Conservation (phyloP, 1,140 invertebrate species). For the Probaryconus sp. region DNA sequence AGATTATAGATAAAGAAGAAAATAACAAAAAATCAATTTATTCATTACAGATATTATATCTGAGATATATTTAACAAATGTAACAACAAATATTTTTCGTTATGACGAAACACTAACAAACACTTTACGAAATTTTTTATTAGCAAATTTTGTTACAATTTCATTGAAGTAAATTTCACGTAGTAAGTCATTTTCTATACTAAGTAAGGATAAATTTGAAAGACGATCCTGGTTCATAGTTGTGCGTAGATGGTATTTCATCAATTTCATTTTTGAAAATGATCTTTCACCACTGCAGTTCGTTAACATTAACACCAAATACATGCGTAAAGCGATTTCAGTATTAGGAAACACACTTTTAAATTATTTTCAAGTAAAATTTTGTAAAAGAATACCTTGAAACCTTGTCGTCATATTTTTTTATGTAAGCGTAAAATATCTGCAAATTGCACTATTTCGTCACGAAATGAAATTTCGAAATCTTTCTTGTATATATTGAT, state of each 20-base stretch:
- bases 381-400: neutral
- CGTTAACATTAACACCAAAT: slow-evolving; percentile 6
- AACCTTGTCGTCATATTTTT: neutral
- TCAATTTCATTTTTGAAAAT: slow-evolving; percentile 12
- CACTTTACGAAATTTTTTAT: too few species aligned
- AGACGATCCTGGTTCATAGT: slow-evolving; percentile 4
- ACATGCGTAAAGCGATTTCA: slow-evolving; percentile 14
- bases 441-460: slow-evolving; percentile 2
- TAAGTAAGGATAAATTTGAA: neutral
- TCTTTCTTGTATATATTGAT: slow-evolving; percentile 1
- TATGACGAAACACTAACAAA: too few species aligned
- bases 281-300: slow-evolving; percentile 8
- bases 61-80: too few species aligned
- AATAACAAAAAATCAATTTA: too few species aligned
- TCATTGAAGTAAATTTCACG: slow-evolving; percentile 1
- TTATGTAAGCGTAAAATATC: neutral
- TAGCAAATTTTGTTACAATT: too few species aligned
- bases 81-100: too few species aligned
- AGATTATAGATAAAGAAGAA: too few species aligned
- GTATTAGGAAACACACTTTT: slow-evolving; percentile 2
- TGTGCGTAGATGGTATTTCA: slow-evolving; percentile 9
- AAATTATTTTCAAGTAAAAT: slow-evolving; percentile 6
- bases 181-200: slow-evolving; percentile 1
- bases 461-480: neutral
- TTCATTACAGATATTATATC: too few species aligned